Evolutionary conservation across 2,888 invertebrate genomes (phyloP), one percentile per base, ranked within the genome.

Genomic region (Cinara cedri): DNA sequence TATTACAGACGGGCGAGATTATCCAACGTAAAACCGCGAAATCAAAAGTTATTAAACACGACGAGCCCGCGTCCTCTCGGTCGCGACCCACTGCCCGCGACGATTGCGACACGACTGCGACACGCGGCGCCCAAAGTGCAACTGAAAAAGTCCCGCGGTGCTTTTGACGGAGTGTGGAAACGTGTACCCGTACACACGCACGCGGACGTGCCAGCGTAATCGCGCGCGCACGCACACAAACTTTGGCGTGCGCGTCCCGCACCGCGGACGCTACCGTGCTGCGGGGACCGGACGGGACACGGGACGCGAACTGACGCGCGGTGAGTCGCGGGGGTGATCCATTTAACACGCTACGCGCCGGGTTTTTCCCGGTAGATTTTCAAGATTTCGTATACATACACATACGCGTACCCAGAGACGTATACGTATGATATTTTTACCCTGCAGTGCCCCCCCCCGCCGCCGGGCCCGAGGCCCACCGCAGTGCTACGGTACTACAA

Each of bases 101-200:
- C 42, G 26, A 16, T 13, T 2, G 54, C 10, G 54, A 54, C 51
- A n/a, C 54, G 24, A 1, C 11, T 6, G 65, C 24, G 46, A 51
- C 49, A 63, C 74, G 63, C 63, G 63, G 51, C 74, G 63, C 34
- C 74, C 51, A 21, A 63, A 51, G 74, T 74, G 63, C 74, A 42
- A 74, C 74, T 74, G 74, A 51, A 51, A 57, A 51, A 49, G 26
- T 71, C 14, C 44, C 71, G 55, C 19, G 62, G 34, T 51, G 72
- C 72, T 19, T 62, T 62, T n/a, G 49, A 21, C 60, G 60, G 46
- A 19, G 60, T 19, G 60, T 10, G 71, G 44, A 72, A 72, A 70
- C 24, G 34, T 46, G 70, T 42, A 9, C 42, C 19, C 55, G 14
- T 55, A 42, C 71, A 54, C 42, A 19, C 55, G 34, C 54, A 34